A percentile compares a stretch with the other conserved stretches of the same genome.
Conservation (phyloP, 30 jellyfish, hydroid and myxozoan species). For the Aurelia sp. region DNA sequence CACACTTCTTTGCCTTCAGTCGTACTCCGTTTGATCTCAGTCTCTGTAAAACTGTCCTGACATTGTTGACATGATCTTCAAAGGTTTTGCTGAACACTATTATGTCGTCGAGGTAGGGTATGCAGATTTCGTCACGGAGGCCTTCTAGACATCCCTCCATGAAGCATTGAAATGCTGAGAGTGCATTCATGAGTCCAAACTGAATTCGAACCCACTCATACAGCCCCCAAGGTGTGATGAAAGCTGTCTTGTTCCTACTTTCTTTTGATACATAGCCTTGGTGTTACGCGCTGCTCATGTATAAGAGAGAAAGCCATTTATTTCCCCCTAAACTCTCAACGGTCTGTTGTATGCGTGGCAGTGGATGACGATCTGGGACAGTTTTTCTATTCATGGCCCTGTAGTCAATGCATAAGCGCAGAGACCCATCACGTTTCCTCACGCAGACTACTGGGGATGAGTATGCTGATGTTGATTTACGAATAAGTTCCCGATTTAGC, state of each 20-base stretch:
- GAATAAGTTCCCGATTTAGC: not conserved
- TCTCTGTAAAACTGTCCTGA: slow-evolving; percentile 7
- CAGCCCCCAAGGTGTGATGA: slow-evolving; percentile 56
- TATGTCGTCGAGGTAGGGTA: slow-evolving; percentile 36
- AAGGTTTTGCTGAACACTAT: slow-evolving; percentile 8
- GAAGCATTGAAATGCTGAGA: slow-evolving; percentile 12
- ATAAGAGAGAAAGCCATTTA: slow-evolving; percentile 62
- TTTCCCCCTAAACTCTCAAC: slow-evolving; percentile 62
- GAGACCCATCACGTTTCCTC: slow-evolving; percentile 35
- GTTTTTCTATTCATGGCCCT: slow-evolving; percentile 34
- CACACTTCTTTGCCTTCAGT: slow-evolving; percentile 16
- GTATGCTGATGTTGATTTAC: slow-evolving; percentile 9
- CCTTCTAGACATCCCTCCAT: slow-evolving; percentile 33
- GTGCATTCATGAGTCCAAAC: slow-evolving; percentile 34
- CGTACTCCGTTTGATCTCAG: slow-evolving; percentile 4
- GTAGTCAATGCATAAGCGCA: slow-evolving; percentile 53
- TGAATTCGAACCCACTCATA: slow-evolving; percentile 42
- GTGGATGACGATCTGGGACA: slow-evolving; percentile 64
- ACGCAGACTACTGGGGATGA: slow-evolving; percentile 53
- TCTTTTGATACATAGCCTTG: slow-evolving; percentile 61
- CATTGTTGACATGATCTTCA: not conserved
- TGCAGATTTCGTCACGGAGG: slow-evolving; percentile 8
- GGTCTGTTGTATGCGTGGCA: slow-evolving; percentile 48
- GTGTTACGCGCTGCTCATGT: slow-evolving; percentile 70
- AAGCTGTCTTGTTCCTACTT: slow-evolving; percentile 43